These are phyloP conservation scores for Triops cancriformis DNA, from an alignment of 1,140 invertebrate species.

Conservation along the genomic window DNA sequence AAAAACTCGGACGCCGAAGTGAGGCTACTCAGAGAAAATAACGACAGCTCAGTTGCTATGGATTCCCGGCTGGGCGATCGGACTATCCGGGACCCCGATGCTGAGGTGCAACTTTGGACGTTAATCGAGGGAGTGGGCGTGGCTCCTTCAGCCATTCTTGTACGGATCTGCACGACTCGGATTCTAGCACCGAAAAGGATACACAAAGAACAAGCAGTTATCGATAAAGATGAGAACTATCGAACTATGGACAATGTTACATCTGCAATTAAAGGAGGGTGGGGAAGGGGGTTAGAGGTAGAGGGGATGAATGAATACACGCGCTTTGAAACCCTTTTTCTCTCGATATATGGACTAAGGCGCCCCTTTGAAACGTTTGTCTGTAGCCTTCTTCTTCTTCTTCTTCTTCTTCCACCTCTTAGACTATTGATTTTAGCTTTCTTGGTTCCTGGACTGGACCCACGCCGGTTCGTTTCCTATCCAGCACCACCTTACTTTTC, in stretches of 20 bases:
- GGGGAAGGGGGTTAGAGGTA: no score
- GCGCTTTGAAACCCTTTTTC: background rate
- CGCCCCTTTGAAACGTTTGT: background rate
- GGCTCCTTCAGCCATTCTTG: constrained; percentile 4
- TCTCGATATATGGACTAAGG: background rate
- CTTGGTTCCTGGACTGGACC: background rate
- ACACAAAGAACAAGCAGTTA: background rate
- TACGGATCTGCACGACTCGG: background rate
- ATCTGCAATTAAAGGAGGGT: background rate
- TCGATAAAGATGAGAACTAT: background rate
- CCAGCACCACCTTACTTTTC: background rate
- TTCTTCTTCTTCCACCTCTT: background rate
- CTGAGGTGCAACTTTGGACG: constrained; percentile 8
- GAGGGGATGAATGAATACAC: background rate
- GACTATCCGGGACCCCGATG: constrained; percentile 43
- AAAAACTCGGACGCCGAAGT: constrained; percentile 25
- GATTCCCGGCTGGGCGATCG: constrained; percentile 72
- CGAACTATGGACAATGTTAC: background rate
- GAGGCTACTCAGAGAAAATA: constrained; percentile 64
- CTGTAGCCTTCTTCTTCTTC: background rate
- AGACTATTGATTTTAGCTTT: background rate
- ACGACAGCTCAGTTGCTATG: constrained; percentile 67
- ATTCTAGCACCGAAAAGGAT: background rate
- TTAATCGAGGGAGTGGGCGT: constrained; percentile 23
- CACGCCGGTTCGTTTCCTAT: background rate